Percentiles rank a stretch among this genome's conserved stretches.
Conservation (phyloP, 2,113 vertebrate species). For the Syngnathus typhle region DNA sequence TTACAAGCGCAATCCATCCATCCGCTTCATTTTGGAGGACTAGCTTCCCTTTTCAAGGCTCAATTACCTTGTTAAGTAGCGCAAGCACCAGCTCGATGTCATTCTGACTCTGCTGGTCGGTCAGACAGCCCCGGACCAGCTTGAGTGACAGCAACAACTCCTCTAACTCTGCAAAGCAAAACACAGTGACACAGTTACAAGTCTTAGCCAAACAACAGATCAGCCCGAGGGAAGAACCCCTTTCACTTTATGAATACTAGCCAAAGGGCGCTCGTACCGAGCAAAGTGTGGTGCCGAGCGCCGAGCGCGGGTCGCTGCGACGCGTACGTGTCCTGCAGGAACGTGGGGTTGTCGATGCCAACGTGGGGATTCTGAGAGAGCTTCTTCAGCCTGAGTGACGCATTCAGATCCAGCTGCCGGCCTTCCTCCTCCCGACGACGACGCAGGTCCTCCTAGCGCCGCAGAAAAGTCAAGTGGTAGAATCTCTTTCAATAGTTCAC, state of each 20-base stretch:
- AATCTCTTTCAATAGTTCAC: too few species aligned
- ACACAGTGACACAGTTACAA: not conserved
- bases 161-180: constrained; percentile 79
- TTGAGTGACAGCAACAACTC: constrained; percentile 92
- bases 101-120: constrained; percentile 92
- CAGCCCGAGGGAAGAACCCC: not conserved
- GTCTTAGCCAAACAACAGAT: not conserved
- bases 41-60: not conserved
- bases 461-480: not conserved
- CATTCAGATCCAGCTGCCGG: constrained; percentile 85
- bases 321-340: constrained; percentile 74
- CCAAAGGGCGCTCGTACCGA: constrained; percentile 37
- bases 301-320: constrained; percentile 24
- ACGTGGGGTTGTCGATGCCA: constrained; percentile 98
- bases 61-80: constrained; percentile 82
- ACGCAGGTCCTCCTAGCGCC: constrained; percentile 80
- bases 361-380: constrained; percentile 92
- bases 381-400: constrained; percentile 92
- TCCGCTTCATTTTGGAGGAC: not conserved
- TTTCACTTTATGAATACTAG: not conserved
- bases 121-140: constrained; percentile 84
- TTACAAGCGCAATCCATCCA: not conserved
- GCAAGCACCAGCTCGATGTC: constrained; percentile 88
- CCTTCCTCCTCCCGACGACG: constrained; percentile 88
- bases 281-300: constrained; percentile 46